These are phyloP conservation scores for Halotydeus destructor DNA, from an alignment of 1,140 invertebrate species.

Conservation along the genomic window DNA sequence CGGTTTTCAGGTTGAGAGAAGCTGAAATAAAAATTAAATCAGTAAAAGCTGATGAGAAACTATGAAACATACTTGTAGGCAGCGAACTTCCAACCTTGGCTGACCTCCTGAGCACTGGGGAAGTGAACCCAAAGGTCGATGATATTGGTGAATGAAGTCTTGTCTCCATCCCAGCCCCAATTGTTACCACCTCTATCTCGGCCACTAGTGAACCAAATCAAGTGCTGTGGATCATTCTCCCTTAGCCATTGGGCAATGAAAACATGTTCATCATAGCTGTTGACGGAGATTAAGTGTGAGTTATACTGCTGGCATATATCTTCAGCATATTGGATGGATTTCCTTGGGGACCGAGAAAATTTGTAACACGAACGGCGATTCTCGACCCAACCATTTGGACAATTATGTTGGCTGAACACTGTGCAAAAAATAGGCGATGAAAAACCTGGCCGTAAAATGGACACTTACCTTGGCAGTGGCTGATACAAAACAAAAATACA, in stretches of 20 bases:
- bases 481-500: too few species aligned
- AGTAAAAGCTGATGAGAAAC: conserved; percentile 3
- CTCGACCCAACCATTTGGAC: conserved; percentile 57
- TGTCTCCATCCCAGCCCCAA: conserved; percentile 66
- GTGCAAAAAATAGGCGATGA: too few species aligned
- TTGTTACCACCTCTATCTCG: conserved; percentile 44
- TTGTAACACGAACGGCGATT: conserved; percentile 58
- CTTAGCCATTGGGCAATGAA: conserved; percentile 56
- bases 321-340: conserved; percentile 49
- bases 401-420: too few species aligned
- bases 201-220: conserved; percentile 62
- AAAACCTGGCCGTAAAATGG: too few species aligned
- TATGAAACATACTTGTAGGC: conserved; percentile 31
- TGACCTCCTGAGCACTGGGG: conserved; percentile 26
- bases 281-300: conserved; percentile 54
- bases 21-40: conserved; percentile 14
- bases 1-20: conserved; percentile 29
- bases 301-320: conserved; percentile 56
- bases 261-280: conserved; percentile 59
- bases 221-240: conserved; percentile 56
- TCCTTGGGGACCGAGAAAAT: conserved; percentile 61
- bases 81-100: conserved; percentile 31
- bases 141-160: conserved; percentile 45
- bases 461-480: too few species aligned
- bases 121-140: conserved; percentile 55